Conservation (phyloP, 2,113 vertebrate species). For the Lontra canadensis region DNA sequence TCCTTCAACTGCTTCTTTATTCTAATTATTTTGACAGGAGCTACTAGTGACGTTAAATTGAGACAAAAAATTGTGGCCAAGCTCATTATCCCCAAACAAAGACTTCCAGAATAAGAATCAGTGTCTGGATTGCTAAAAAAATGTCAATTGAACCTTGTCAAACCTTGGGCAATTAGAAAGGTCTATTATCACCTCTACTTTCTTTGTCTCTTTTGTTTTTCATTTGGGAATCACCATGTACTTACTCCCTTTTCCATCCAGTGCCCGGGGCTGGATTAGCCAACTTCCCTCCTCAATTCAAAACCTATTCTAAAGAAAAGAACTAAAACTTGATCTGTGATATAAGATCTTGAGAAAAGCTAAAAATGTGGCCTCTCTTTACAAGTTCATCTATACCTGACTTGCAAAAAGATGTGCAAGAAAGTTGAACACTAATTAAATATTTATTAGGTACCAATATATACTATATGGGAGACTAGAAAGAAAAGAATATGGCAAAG, state of each 20-base stretch:
- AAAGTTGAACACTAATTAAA: not conserved
- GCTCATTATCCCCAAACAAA: not conserved
- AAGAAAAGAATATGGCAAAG: not conserved
- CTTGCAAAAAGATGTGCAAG: not conserved
- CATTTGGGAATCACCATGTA: not conserved
- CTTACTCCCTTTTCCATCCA: not conserved
- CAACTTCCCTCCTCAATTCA: not conserved
- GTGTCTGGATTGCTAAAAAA: not conserved
- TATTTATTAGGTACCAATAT: not conserved
- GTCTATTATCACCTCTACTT: not conserved
- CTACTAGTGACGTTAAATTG: not conserved
- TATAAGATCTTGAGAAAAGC: not conserved
- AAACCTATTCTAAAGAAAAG: not conserved
- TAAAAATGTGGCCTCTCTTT: not conserved
- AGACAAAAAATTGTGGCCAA: not conserved
- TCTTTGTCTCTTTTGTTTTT: not conserved
- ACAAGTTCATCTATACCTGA: not conserved
- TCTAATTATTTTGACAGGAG: not conserved
- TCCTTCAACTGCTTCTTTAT: not conserved
- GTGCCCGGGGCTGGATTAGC: not conserved
- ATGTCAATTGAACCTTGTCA: not conserved
- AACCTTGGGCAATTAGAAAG: not conserved
- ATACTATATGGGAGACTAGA: rapidly evolving
- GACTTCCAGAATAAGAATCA: not conserved
- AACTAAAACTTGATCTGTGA: not conserved